phyloP scores from a whole-genome alignment of 1,140 invertebrate genomes.

The Whitmania pigra region DNA sequence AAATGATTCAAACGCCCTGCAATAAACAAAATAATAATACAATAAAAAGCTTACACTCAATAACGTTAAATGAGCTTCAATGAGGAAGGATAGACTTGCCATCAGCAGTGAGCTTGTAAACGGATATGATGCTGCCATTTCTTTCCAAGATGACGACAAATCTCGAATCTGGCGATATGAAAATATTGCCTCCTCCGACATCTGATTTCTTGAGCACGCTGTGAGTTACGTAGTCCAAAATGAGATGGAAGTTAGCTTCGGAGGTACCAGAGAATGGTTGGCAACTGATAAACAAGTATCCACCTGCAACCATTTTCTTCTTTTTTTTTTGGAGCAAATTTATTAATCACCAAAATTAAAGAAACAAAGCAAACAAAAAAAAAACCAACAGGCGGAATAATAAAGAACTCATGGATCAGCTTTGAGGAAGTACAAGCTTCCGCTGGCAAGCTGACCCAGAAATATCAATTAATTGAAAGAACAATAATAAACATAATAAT shows the following conservation, averaged over 20 bases:
- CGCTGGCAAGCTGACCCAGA: no score
- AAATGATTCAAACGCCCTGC: constrained; percentile 49
- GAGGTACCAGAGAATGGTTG: constrained; percentile 14
- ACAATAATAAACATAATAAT: no score
- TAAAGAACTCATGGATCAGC: no score
- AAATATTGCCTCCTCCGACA: constrained; percentile 52
- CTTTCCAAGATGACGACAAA: constrained; percentile 57
- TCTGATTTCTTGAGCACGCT: constrained; percentile 55
- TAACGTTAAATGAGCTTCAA: constrained; percentile 41
- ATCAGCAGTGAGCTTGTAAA: constrained; percentile 53
- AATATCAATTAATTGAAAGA: no score
- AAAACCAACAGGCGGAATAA: no score
- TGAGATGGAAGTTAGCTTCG: constrained; percentile 45
- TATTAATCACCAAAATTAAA: no score
- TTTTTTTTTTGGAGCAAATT: no score
- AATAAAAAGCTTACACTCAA: background rate
- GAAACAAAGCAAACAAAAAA: no score
- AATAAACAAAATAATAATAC: constrained; percentile 16
- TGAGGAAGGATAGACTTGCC: constrained; percentile 31
- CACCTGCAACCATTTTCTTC: background rate
- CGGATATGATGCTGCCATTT: constrained; percentile 56
- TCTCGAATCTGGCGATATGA: constrained; percentile 59
- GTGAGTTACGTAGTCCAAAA: constrained; percentile 65
- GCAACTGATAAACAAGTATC: constrained; percentile 11
- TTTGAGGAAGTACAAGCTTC: no score